Percentiles rank a stretch among this genome's conserved stretches.
Conservation (phyloP, 30 jellyfish, hydroid and myxozoan species). For the Pelagia noctiluca region DNA sequence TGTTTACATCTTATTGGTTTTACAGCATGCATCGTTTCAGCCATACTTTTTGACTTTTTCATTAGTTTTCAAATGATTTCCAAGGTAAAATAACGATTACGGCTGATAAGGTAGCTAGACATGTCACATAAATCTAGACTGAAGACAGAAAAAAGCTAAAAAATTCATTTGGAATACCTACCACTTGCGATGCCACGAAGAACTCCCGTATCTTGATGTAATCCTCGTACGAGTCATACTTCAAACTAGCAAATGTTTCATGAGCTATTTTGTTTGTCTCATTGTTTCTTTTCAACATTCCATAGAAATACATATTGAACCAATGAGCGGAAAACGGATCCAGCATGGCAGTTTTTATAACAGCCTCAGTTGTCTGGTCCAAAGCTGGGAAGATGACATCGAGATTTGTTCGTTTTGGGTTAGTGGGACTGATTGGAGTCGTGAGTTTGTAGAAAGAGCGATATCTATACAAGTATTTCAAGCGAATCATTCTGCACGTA, state of each 20-base stretch:
- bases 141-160: neutral
- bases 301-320: conserved; percentile 84
- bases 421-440: conserved; percentile 50
- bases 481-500: conserved; percentile 60
- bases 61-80: neutral
- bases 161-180: neutral
- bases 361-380: conserved; percentile 59
- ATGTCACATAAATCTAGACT: neutral
- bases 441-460: conserved; percentile 66
- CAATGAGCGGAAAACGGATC: conserved; percentile 89
- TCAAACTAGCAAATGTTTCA: conserved; percentile 8
- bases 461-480: conserved; percentile 21
- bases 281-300: conserved; percentile 73
- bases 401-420: conserved; percentile 32
- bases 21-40: neutral
- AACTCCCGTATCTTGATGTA: conserved; percentile 47
- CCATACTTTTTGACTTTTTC: neutral
- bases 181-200: conserved; percentile 53
- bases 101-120: neutral
- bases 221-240: conserved; percentile 61
- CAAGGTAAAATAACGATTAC: neutral
- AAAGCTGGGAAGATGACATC: conserved; percentile 73
- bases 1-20: too few relatives aligned
- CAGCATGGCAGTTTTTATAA: conserved; percentile 70
- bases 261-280: conserved; percentile 54